These are phyloP conservation scores for Pseudomyrmex cubaensis DNA, from an alignment of 1,140 invertebrate species.

Conservation along the genomic window DNA sequence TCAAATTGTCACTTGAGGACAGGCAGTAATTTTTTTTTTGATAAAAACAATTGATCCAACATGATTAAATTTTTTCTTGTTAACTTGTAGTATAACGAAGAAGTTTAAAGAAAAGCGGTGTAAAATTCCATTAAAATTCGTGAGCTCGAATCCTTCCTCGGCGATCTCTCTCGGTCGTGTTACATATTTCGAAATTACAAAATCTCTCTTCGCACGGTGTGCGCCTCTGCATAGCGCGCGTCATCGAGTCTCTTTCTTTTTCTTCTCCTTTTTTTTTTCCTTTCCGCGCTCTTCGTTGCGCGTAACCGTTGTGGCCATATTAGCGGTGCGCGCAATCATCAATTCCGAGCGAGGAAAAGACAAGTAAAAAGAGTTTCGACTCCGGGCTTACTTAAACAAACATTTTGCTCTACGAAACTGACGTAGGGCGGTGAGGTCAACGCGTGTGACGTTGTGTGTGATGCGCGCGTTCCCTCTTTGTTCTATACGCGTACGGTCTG, in stretches of 20 bases:
- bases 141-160: neutral
- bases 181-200: conserved; percentile 42
- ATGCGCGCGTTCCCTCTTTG: conserved; percentile 60
- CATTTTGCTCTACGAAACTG: conserved; percentile 74
- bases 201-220: neutral
- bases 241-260: conserved; percentile 33
- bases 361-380: conserved; percentile 69
- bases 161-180: conserved; percentile 1
- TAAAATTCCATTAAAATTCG: neutral
- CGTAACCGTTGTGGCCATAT: conserved; percentile 76
- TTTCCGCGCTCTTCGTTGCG: conserved; percentile 7
- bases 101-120: neutral
- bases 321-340: conserved; percentile 78
- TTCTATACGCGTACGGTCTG: conserved; percentile 3
- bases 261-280: neutral
- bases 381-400: conserved; percentile 80
- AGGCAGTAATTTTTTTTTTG: too few species aligned
- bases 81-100: neutral
- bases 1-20: too few species aligned
- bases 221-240: conserved; percentile 1
- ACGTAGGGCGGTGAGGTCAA: conserved; percentile 68
- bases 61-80: too few species aligned
- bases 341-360: conserved; percentile 67
- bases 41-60: too few species aligned
- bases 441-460: conserved; percentile 26